Evolutionary conservation across 2,113 vertebrate species (phyloP).

Genomic region (Aspiorhynchus laticeps): DNA sequence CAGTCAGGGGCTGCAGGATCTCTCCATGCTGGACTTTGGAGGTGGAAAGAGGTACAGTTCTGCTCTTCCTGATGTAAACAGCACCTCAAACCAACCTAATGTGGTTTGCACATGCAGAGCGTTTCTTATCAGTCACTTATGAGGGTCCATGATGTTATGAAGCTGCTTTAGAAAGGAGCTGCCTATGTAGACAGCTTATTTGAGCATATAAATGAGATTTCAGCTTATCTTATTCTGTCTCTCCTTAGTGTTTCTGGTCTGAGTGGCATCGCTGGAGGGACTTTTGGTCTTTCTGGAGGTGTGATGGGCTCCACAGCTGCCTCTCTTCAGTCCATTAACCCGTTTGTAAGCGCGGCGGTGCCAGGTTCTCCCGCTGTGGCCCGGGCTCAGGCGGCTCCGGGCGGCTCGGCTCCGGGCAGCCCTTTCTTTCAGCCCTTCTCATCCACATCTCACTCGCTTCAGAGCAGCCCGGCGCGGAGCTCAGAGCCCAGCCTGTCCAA

Average conservation of each 20-base stretch:
- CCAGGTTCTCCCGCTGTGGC: conserved; percentile 71
- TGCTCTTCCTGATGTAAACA: not conserved
- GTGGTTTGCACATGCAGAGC: not conserved
- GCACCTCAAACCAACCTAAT: not conserved
- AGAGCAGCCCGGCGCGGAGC: conserved; percentile 83
- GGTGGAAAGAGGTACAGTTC: conserved; percentile 68
- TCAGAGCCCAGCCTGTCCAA: conserved; percentile 83
- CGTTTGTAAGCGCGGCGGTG: conserved; percentile 29
- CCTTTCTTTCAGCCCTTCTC: conserved; percentile 83
- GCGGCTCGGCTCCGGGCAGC: conserved; percentile 76
- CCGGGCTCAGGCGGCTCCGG: conserved; percentile 59
- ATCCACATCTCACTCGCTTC: conserved; percentile 74
- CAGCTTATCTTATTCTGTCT: not conserved
- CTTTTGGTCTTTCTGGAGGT: conserved; percentile 60
- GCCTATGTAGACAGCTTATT: not conserved
- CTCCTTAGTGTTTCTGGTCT: conserved; percentile 51
- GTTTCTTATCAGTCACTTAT: not conserved
- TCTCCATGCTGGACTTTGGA: conserved; percentile 73
- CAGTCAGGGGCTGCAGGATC: conserved; percentile 73
- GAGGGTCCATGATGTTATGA: not conserved
- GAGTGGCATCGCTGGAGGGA: conserved; percentile 49
- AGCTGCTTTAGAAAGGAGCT: not conserved
- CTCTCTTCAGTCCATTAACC: conserved; percentile 30
- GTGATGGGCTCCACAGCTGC: not conserved
- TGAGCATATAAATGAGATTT: not conserved